These are phyloP conservation scores for Thrips palmi DNA, from an alignment of 1,140 invertebrate genomes.

Conservation along the genomic window DNA sequence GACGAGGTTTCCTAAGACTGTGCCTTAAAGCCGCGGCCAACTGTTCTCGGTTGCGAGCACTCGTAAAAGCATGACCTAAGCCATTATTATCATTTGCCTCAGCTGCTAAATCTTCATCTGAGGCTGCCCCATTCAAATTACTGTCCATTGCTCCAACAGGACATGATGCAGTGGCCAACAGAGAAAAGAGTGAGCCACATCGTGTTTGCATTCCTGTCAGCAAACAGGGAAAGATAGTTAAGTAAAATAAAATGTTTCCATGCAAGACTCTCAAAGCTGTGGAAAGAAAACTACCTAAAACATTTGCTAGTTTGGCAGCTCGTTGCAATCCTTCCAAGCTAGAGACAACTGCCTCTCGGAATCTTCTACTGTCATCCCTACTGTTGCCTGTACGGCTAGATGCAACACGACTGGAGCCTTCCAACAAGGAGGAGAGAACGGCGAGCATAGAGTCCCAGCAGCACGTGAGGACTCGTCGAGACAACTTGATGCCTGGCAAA, in stretches of 20 bases:
- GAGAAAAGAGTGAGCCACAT: conserved; percentile 60
- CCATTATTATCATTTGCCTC: too few species aligned
- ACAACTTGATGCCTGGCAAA: conserved; percentile 27
- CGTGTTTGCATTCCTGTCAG: conserved; percentile 53
- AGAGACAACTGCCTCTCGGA: conserved; percentile 49
- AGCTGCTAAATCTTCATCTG: too few species aligned
- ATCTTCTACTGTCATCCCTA: conserved; percentile 4
- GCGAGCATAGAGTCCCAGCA: conserved; percentile 82
- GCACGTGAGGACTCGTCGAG: conserved; percentile 51
- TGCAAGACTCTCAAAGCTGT: not conserved
- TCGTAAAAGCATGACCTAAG: too few species aligned
- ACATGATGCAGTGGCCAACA: conserved; percentile 59
- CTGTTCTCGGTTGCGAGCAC: too few species aligned
- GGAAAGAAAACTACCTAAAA: conserved; percentile 32
- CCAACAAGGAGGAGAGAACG: conserved; percentile 61
- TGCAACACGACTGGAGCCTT: conserved; percentile 13
- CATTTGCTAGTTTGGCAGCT: conserved; percentile 32
- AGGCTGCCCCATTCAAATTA: too few species aligned
- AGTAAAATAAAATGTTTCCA: not conserved
- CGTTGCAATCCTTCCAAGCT: conserved; percentile 76
- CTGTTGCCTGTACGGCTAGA: not conserved
- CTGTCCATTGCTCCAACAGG: too few species aligned
- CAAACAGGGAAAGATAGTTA: conserved; percentile 6
- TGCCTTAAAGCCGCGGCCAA: too few species aligned
- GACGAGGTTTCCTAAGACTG: too few species aligned